These are phyloP conservation scores for Dicroscelio sp. DNA, from an alignment of 2,888 invertebrate genomes.

Conservation along the genomic window DNA sequence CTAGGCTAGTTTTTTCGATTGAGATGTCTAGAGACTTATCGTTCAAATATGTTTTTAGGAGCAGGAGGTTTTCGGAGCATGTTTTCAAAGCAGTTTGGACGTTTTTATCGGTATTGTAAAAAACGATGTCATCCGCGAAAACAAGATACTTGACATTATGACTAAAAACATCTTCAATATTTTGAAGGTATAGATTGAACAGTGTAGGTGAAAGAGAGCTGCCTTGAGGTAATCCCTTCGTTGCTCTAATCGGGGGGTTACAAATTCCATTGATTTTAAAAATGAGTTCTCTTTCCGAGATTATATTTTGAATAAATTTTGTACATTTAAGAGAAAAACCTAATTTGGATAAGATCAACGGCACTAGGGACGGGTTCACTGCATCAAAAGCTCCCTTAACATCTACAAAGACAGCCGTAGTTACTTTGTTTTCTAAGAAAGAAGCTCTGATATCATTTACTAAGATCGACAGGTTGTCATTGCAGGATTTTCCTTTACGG, in stretches of 20 bases:
- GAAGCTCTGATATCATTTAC: neutral
- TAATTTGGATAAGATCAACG: neutral
- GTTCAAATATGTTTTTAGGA: neutral
- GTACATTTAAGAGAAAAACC: neutral
- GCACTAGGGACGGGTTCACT: neutral
- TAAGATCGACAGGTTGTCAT: neutral
- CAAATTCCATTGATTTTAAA: too few species aligned
- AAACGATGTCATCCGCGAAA: neutral
- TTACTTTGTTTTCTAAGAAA: neutral
- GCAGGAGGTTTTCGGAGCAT: neutral
- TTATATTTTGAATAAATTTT: neutral
- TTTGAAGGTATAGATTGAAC: neutral
- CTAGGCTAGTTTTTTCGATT: slow-evolving; percentile 27
- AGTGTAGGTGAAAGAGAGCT: slow-evolving; percentile 2
- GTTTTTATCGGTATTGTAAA: neutral
- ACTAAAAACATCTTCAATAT: neutral
- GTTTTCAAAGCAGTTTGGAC: neutral
- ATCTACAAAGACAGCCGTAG: slow-evolving; percentile 4
- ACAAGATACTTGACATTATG: neutral
- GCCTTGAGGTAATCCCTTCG: slow-evolving; percentile 15
- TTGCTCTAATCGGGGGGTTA: neutral
- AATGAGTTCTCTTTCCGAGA: neutral
- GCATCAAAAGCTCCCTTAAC: neutral
- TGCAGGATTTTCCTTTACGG: neutral
- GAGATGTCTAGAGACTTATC: neutral